Base-by-base conservation (phyloP, 2,888 invertebrate genomes). In the Leptothorax acervorum region DNA sequence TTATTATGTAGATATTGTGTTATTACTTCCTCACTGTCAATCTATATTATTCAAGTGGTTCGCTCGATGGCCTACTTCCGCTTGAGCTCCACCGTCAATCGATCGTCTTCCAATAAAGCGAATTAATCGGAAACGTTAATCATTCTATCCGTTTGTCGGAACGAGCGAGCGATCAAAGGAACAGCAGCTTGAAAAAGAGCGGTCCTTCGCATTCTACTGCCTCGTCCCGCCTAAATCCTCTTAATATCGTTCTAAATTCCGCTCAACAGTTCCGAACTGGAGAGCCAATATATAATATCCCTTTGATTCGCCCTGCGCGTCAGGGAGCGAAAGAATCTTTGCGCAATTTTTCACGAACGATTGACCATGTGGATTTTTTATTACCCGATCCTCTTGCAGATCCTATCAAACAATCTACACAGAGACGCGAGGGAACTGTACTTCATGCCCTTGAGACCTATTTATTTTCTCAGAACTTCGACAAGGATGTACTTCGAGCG, bases 301-400 rank as follows among this genome's bases (percentile, higher is more conserved):
- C 57, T 45, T 57, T 73, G 85, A 51, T 79, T 42, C 63, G 62
- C 55, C 51, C 55, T 23, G 55, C 23, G 66, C 31, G 66, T 23
- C 63, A 51, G 81, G 73, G 39, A 62, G 48, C 62, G 55, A 60
- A 73, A 60, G 71, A 82, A 45, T 79, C 82, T 74, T 79, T 85
- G 85, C 75, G 78, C 85, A 83, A 88, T 83, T 86, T 87, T 89
- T 86, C 85, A 85, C 88, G 82, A 89, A 76, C 85, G 89, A 89
- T 76, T 89, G 86, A 82, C 84, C 83, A 71, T 78, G 78, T 79
- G 83, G 79, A 70, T 62, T 60, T 87, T 86, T 82, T 85, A 83
- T 82, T 82, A 88, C 85, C 63, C 60, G 68, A 60, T 71, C 70
- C 35, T 51, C 60, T 39, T 18, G 39, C 48, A 31, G 39, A 42